These are phyloP conservation scores for Sarcophaga caerulescens DNA, from an alignment of 2,888 invertebrate genomes.

Conservation along the genomic window DNA sequence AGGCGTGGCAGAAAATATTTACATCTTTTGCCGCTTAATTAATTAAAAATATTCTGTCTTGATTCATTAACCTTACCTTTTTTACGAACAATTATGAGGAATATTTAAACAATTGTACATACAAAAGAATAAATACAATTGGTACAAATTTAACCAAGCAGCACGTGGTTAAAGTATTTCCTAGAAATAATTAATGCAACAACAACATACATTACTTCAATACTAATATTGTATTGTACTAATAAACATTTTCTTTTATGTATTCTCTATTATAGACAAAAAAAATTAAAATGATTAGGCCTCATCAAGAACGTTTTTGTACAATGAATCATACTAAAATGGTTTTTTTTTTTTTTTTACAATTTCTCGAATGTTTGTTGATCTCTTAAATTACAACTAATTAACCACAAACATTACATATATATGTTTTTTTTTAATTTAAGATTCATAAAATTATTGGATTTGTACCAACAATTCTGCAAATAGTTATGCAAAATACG, in stretches of 20 bases:
- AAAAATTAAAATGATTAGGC: too few relatives aligned
- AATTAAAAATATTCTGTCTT: too few relatives aligned
- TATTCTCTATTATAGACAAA: too few relatives aligned
- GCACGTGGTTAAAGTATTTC: conserved; percentile 1
- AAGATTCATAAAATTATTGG: conserved; percentile 97
- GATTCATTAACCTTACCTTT: too few relatives aligned
- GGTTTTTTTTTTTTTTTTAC: not conserved
- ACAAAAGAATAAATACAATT: not conserved
- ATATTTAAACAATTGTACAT: not conserved
- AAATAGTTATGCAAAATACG: conserved; percentile 95
- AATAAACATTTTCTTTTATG: too few relatives aligned
- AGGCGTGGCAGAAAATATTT: too few relatives aligned
- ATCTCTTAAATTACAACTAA: not conserved
- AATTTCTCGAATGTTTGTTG: not conserved
- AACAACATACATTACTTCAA: conserved; percentile 5
- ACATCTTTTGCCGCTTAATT: too few relatives aligned
- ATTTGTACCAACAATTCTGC: conserved; percentile 95
- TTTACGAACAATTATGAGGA: not conserved
- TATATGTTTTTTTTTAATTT: conserved; percentile 59
- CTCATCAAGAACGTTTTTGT: too few relatives aligned
- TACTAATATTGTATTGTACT: not conserved
- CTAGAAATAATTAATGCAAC: not conserved
- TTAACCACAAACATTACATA: conserved; percentile 43
- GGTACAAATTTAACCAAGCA: not conserved
- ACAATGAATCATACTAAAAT: not conserved